Percentiles rank a stretch among this genome's conserved stretches.
Conservation (phyloP, 2,888 invertebrate species). For the Drepana falcataria region DNA sequence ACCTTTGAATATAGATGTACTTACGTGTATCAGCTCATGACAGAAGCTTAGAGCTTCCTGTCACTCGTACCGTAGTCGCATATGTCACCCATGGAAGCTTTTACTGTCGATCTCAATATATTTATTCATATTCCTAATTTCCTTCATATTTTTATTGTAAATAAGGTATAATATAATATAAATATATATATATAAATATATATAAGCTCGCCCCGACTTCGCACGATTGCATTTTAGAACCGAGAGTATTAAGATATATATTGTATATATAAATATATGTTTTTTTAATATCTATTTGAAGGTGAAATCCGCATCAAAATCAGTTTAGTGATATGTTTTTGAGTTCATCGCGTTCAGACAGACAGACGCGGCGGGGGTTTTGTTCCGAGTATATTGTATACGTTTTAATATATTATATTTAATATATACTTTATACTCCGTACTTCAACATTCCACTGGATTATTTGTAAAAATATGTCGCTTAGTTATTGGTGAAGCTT, state of each 20-base stretch:
- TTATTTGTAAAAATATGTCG: constrained; percentile 54
- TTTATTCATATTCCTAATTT: constrained; percentile 4
- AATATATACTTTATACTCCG: constrained; percentile 31
- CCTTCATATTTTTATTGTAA: constrained; percentile 5
- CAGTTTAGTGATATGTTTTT: too few species aligned
- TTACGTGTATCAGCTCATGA: constrained; percentile 31
- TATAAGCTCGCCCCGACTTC: too few species aligned
- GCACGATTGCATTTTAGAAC: too few species aligned
- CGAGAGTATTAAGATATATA: too few species aligned
- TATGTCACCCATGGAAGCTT: constrained; percentile 42
- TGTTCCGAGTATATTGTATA: too few species aligned
- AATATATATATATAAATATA: too few species aligned
- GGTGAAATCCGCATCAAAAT: too few species aligned
- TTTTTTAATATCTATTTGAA: too few species aligned
- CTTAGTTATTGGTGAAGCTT: constrained; percentile 36
- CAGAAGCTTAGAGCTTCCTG: constrained; percentile 44
- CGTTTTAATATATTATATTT: too few species aligned
- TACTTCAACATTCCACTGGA: constrained; percentile 59
- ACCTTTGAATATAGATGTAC: constrained; percentile 29
- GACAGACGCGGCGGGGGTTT: too few species aligned
- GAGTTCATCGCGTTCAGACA: too few species aligned
- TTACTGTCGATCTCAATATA: constrained; percentile 29
- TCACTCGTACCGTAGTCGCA: constrained; percentile 30
- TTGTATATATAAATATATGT: background rate
- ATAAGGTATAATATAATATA: too few species aligned